Base-by-base conservation (phyloP, 2,888 invertebrate species). In the Camponotus fellah region DNA sequence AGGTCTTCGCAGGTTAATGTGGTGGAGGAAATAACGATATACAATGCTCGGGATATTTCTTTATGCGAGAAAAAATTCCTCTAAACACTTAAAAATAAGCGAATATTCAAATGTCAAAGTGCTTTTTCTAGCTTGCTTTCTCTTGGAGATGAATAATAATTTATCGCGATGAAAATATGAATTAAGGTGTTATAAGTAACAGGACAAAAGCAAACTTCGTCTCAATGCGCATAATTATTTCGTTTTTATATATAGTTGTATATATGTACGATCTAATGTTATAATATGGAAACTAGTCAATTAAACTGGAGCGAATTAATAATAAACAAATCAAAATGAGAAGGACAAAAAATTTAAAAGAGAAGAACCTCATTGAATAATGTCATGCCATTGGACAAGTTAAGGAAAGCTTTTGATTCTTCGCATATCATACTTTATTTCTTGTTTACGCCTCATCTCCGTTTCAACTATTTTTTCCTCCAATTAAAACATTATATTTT, bases 211-310 rank as follows among this genome's bases (percentile, higher is more conserved):
- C 26, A 40, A 2, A 26, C 26, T 53, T 26, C 40, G 53, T 76
- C 12, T 58, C n/a, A 68, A 75, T 71, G 53, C 58, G 62, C 74
- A 66, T 77, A 82, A 69, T 53, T 46, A 58, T 80, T 82, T 72
- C 21, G 53, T 53, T 64, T 69, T 81, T 85, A 88, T 86, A 91
- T 91, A 91, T 91, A 91, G 53, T 91, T 84, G 21, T 77, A 81
- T n/a, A 53, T 62, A 80, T 17, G 12, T 66, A 65, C 43, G n/a
- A 79, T 53, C 17, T 75, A 82, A 32, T 56, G 84, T 79, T 86
- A 85, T 82, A 72, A 74, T 82, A 89, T 71, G 85, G 58, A 85
- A 83, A 83, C 87, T 74, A 60, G 60, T 60, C 26, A 72, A 72
- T 26, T 72, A 88, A 91, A 86, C 83, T 80, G 86, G 6, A 87